Conservation (phyloP, 2,888 invertebrate species). For the Drosophila neoperkinsi region DNA sequence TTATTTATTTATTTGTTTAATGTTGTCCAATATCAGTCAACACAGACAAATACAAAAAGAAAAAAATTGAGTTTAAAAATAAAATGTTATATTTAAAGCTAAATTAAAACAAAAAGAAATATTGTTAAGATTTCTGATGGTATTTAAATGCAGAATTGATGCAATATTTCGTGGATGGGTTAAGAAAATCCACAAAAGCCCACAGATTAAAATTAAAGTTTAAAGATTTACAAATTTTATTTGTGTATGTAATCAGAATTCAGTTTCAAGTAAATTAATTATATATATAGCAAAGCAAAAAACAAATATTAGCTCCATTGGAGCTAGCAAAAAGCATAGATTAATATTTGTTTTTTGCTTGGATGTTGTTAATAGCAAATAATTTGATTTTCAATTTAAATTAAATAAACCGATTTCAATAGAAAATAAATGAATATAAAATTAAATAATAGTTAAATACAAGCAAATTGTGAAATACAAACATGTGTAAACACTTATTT, state of each 20-base stretch:
- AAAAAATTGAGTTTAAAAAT: neutral
- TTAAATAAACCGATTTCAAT: neutral
- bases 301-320: no score
- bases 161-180: neutral
- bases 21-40: neutral
- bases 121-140: neutral
- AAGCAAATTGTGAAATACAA: neutral
- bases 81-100: neutral
- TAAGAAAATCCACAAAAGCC: neutral
- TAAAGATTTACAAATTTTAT: neutral
- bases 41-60: neutral
- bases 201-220: neutral
- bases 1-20: neutral
- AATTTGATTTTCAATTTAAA: neutral
- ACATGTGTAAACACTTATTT: neutral
- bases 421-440: neutral
- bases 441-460: neutral
- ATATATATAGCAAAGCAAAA: no score
- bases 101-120: neutral
- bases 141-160: neutral
- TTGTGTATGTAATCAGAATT: neutral
- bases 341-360: no score
- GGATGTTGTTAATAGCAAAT: no score
- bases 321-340: no score
- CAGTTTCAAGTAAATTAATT: no score